A percentile compares a stretch with the other conserved stretches of the same genome.
These are phyloP conservation scores for Idaea straminata DNA, from an alignment of 2,888 invertebrate genomes.

Conservation along the genomic window DNA sequence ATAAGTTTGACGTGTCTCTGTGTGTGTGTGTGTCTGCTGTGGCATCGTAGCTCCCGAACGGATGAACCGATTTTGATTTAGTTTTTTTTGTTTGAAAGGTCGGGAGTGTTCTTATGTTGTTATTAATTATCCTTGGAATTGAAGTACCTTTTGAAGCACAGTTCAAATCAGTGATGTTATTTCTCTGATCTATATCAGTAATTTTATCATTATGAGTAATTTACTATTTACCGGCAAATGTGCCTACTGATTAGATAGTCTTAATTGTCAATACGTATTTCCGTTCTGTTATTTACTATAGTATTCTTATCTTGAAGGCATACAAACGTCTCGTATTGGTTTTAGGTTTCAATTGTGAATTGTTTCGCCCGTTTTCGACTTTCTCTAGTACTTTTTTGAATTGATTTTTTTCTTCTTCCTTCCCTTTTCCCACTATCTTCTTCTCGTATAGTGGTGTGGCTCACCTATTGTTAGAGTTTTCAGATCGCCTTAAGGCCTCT, in stretches of 20 bases:
- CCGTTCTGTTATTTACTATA: slow-evolving; percentile 27
- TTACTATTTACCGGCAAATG: slow-evolving; percentile 1
- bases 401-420: too few relatives aligned
- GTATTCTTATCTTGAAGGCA: slow-evolving; percentile 41
- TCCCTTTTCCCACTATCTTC: too few relatives aligned
- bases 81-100: too few relatives aligned
- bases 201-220: not conserved
- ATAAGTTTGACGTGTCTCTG: too few relatives aligned
- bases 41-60: too few relatives aligned
- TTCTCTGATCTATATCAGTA: not conserved
- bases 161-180: not conserved
- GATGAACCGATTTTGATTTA: too few relatives aligned
- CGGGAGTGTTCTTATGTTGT: not conserved
- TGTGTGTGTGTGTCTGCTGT: too few relatives aligned
- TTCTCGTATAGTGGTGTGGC: too few relatives aligned
- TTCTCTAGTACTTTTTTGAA: too few relatives aligned
- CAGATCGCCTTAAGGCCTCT: too few relatives aligned
- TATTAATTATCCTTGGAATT: not conserved
- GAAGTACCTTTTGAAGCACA: not conserved
- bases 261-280: slow-evolving; percentile 12
- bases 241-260: slow-evolving; percentile 10
- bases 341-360: not conserved
- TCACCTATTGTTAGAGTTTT: too few relatives aligned
- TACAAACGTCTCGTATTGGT: slow-evolving; percentile 3
- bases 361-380: too few relatives aligned